Base-by-base conservation (phyloP, 2,113 vertebrate genomes). In the Fulmarus glacialis region DNA sequence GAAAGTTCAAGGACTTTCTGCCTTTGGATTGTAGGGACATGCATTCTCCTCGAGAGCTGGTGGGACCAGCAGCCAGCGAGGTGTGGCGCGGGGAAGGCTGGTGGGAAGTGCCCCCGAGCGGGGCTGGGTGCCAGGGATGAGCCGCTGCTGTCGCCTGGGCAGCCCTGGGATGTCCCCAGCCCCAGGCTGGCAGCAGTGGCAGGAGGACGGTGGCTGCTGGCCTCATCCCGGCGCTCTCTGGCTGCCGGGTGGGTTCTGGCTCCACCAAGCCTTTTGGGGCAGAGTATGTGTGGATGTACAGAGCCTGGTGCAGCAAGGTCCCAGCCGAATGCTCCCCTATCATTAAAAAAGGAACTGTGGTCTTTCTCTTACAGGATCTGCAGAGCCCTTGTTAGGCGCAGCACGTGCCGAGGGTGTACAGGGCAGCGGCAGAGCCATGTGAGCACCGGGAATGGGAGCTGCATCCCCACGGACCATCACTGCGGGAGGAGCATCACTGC, bases 1-100 rank as follows among this genome's bases (percentile, higher is more conserved):
- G 87, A 80, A 96, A 96, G 96, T 97, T 97, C 95, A 97, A 96
- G 96, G 88, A 45, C 94, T 96, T 93, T 42, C 73, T 90, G 80
- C 77, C 70, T 97, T 75, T 19, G 2, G 52, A 32, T n/a, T 92
- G 80, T 64, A 62, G 82, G 93, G 68, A 48, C 78, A 42, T 0
- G 12, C 21, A 15, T 78, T 89, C 81, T 63, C 52, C 66, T 50
- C 1, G 0, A 15, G 71, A 82, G 75, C 32, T 2, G 5, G 8
- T 2, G 7, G 82, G 79, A 47, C 26, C 2, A 6, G 34, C 29
- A n/a, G 79, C 13, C 38, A 12, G 6, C 0, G 56, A 89, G 93
- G 66, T 86, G 78, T 59, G 56, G 7, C 0, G 2, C 2, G 56
- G 74, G 58, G 24, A 19, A 26, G 67, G 42, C 34, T 74, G 89